Evolutionary conservation across 2,797 vertebrate genomes (phyloP).

Genomic region (Liparis tanakae): DNA sequence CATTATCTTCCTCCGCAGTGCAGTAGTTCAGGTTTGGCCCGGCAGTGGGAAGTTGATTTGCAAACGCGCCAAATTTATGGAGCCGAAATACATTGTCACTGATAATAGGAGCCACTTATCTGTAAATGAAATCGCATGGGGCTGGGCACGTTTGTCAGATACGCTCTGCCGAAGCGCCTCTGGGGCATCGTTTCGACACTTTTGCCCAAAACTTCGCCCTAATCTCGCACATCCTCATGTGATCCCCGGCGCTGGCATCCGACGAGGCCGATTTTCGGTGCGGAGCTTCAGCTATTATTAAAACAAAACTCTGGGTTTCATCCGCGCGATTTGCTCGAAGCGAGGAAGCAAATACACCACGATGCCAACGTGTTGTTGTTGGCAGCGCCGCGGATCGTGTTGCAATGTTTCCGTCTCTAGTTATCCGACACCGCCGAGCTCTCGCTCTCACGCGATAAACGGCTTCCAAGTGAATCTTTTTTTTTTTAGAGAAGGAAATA

Average conservation of each 20-base stretch:
- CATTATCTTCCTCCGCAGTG: constrained; percentile 46
- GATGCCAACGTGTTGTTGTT: constrained; percentile 46
- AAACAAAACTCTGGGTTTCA: constrained; percentile 57
- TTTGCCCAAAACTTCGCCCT: constrained; percentile 3
- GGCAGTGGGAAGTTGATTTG: not conserved
- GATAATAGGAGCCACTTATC: constrained; percentile 13
- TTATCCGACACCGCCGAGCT: constrained; percentile 49
- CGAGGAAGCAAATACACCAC: constrained; percentile 34
- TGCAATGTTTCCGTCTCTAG: constrained; percentile 54
- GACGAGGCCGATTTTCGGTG: constrained; percentile 20
- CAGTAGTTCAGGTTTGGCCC: not conserved
- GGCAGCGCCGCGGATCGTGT: constrained; percentile 50
- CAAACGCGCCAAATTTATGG: not conserved
- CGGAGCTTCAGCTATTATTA: constrained; percentile 26
- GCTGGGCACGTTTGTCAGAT: constrained; percentile 14
- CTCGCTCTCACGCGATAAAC: constrained; percentile 40
- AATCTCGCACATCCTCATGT: constrained; percentile 5
- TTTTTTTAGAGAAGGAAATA: not conserved
- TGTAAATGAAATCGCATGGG: constrained; percentile 1
- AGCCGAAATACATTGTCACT: constrained; percentile 1
- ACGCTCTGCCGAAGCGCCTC: constrained; percentile 6
- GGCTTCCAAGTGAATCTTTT: constrained; percentile 21
- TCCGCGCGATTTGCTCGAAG: constrained; percentile 43
- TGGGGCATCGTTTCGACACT: not conserved
- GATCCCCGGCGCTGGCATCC: constrained; percentile 3